Conservation (phyloP, 2,888 invertebrate genomes). For the Mimumesa dahlbomi region DNA sequence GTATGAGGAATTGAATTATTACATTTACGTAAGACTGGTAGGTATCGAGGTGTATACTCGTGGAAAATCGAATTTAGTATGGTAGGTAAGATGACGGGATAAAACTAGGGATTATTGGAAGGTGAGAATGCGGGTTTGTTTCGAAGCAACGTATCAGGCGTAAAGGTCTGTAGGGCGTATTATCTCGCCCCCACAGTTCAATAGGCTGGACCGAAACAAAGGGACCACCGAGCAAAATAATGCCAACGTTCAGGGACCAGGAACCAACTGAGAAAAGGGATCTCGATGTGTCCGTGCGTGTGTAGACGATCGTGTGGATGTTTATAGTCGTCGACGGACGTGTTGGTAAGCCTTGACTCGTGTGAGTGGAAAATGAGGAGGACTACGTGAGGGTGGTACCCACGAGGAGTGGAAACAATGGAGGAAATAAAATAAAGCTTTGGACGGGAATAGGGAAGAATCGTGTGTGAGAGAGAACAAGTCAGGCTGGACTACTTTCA, state of each 20-base stretch:
- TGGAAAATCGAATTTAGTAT: constrained; percentile 23
- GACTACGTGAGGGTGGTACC: constrained; percentile 69
- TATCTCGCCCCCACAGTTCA: constrained; percentile 75
- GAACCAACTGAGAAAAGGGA: constrained; percentile 74
- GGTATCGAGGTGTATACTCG: constrained; percentile 27
- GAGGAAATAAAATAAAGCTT: constrained; percentile 78
- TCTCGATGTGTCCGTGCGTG: constrained; percentile 63
- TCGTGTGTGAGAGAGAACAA: constrained; percentile 45
- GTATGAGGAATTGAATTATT: constrained; percentile 6
- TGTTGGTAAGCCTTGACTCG: constrained; percentile 53
- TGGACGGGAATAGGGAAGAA: constrained; percentile 55
- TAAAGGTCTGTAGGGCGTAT: constrained; percentile 70
- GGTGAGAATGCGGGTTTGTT: constrained; percentile 67
- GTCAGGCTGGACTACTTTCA: constrained; percentile 55
- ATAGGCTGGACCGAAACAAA: constrained; percentile 77
- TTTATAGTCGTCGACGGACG: constrained; percentile 31
- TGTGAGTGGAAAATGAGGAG: constrained; percentile 73
- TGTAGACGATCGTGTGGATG: constrained; percentile 39
- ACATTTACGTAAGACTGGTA: no score
- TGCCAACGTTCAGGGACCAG: constrained; percentile 74
- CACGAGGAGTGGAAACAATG: constrained; percentile 75
- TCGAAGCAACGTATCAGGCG: constrained; percentile 61
- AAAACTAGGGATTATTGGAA: constrained; percentile 65
- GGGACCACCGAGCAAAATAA: constrained; percentile 75
- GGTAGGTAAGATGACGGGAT: constrained; percentile 49